phyloP scores from a whole-genome alignment of 2,888 invertebrate species.

The Cantharis lateralis region DNA sequence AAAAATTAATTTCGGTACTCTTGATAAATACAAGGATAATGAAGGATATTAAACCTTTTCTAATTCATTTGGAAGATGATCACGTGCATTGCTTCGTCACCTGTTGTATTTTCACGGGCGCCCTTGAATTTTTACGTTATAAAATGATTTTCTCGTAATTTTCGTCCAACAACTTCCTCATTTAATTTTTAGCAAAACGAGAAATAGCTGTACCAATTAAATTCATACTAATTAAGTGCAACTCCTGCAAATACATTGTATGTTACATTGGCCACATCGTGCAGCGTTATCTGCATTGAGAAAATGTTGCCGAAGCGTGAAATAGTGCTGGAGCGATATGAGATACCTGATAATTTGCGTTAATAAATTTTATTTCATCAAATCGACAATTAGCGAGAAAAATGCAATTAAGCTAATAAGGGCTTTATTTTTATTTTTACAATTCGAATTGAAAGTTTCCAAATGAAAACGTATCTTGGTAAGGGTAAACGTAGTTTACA shows the following conservation, averaged over 20 bases:
- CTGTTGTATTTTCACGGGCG: constrained; percentile 12
- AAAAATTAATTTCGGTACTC: not conserved
- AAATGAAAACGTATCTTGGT: not conserved
- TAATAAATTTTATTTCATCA: not conserved
- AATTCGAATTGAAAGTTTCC: not conserved
- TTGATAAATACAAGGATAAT: constrained; percentile 21
- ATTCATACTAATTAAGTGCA: not conserved
- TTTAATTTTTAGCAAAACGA: not conserved
- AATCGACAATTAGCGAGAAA: not conserved
- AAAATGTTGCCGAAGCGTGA: not conserved
- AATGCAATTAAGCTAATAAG: not conserved
- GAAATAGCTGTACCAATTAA: not conserved
- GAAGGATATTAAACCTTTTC: constrained; percentile 26
- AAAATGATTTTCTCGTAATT: not conserved
- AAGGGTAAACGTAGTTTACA: not conserved
- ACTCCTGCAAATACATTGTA: not conserved
- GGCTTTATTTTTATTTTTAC: not conserved
- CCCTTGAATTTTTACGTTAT: not conserved
- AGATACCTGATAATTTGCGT: not conserved
- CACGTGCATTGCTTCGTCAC: constrained; percentile 22
- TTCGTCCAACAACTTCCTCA: not conserved
- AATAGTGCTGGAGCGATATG: too few species aligned
- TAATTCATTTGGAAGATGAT: constrained; percentile 27
- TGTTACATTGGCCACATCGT: not conserved
- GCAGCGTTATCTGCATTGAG: not conserved